Percentiles rank a stretch among this genome's conserved stretches.
phyloP scores from a whole-genome alignment of 2,888 invertebrate genomes.

The Clivina fossor region DNA sequence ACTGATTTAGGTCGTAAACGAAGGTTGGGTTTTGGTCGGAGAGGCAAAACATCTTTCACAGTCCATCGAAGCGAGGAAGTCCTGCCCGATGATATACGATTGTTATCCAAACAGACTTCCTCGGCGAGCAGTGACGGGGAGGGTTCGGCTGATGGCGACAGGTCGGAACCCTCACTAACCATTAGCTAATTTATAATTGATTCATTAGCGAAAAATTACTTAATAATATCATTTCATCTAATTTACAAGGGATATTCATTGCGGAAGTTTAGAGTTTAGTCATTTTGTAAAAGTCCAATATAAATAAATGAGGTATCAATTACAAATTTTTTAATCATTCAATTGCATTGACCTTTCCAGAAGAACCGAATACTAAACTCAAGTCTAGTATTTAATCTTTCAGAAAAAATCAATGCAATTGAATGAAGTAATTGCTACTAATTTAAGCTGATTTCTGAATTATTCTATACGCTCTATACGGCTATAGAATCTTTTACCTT shows the following conservation, averaged over 20 bases:
- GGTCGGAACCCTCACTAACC: constrained; percentile 56
- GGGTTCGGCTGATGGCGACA: constrained; percentile 81
- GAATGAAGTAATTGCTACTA: no score
- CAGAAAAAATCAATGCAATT: no score
- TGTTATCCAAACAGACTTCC: constrained; percentile 71
- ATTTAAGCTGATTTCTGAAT: no score
- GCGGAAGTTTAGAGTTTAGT: not conserved
- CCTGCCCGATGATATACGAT: constrained; percentile 80
- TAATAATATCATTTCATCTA: no score
- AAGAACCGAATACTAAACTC: no score
- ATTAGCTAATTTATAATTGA: not conserved
- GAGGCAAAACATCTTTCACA: constrained; percentile 94
- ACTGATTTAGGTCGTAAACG: constrained; percentile 80
- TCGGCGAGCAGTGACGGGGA: constrained; percentile 93
- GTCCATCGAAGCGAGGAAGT: constrained; percentile 99
- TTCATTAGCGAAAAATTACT: not conserved
- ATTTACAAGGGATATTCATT: no score
- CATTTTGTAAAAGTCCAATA: not conserved
- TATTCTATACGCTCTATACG: no score
- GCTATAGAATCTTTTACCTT: no score
- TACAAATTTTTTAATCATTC: constrained; percentile 6
- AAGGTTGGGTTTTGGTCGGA: constrained; percentile 92
- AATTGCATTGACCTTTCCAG: not conserved
- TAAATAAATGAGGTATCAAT: not conserved
- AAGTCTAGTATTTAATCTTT: no score